These are phyloP conservation scores for Falco cherrug DNA, from an alignment of 2,797 vertebrate species.

Conservation along the genomic window DNA sequence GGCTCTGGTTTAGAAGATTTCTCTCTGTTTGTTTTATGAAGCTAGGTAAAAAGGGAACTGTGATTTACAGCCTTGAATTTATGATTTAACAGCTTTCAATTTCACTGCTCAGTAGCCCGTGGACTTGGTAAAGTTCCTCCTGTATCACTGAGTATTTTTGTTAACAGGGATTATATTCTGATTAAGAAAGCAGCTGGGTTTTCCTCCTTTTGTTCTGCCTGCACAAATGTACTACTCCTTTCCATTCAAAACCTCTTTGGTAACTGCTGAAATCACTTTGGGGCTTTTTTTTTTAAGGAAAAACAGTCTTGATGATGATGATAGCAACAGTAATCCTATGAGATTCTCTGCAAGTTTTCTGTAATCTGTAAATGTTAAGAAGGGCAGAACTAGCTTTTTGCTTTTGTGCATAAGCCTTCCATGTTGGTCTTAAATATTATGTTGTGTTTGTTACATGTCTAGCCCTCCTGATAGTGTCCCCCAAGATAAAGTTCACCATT, in stretches of 20 bases:
- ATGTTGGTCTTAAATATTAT: neutral
- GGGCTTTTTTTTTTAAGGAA: neutral
- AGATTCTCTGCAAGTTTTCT: neutral
- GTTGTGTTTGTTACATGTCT: neutral
- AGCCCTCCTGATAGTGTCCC: neutral
- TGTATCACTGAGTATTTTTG: neutral
- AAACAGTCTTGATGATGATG: neutral
- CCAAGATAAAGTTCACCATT: neutral
- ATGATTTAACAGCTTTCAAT: neutral
- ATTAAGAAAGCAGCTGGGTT: neutral
- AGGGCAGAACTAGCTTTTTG: neutral
- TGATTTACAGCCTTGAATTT: neutral
- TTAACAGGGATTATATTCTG: neutral
- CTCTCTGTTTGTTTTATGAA: neutral
- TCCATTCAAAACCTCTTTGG: neutral
- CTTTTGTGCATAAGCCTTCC: neutral
- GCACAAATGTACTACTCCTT: neutral
- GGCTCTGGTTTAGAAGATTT: conserved; percentile 2
- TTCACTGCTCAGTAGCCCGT: neutral
- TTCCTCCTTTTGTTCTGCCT: neutral
- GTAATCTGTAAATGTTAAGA: neutral
- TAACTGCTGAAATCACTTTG: neutral
- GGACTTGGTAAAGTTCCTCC: neutral
- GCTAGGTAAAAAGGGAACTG: neutral
- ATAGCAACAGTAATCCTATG: neutral